Evolutionary conservation across 2,888 invertebrate genomes (phyloP).

Genomic region (Nasonia oneida): DNA sequence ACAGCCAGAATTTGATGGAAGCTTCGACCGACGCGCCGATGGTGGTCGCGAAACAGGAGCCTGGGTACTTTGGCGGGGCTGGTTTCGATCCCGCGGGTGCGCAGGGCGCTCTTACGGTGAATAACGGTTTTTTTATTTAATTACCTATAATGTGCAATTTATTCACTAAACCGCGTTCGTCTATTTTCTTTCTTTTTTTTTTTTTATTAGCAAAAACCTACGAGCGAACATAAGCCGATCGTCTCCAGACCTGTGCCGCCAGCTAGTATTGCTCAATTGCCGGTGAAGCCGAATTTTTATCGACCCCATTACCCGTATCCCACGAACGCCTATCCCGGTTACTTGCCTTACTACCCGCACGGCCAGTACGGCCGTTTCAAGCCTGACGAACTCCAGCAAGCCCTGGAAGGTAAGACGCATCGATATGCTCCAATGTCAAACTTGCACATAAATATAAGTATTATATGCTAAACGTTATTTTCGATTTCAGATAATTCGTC

Average conservation of each 20-base stretch:
- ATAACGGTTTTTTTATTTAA: not conserved
- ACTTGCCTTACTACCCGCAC: not conserved
- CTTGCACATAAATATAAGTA: no score
- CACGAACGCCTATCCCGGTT: not conserved
- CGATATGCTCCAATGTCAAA: not conserved
- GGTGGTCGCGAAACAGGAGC: no score
- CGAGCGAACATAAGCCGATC: not conserved
- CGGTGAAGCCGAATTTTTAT: not conserved
- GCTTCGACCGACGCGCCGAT: no score
- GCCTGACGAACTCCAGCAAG: not conserved
- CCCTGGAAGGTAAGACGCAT: not conserved
- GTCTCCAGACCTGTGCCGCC: not conserved
- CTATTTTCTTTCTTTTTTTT: not conserved
- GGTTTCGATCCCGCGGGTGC: not conserved
- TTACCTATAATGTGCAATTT: not conserved
- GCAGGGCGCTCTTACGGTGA: not conserved
- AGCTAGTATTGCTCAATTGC: not conserved
- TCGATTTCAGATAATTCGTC: not conserved
- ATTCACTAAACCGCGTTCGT: not conserved
- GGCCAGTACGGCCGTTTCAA: not conserved
- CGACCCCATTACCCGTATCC: not conserved
- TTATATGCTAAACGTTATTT: no score
- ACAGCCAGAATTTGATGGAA: no score
- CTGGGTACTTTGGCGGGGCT: conserved; percentile 12
- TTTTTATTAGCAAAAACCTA: not conserved